Base-by-base conservation (phyloP, 2,797 vertebrate species). In the Chanos chanos region DNA sequence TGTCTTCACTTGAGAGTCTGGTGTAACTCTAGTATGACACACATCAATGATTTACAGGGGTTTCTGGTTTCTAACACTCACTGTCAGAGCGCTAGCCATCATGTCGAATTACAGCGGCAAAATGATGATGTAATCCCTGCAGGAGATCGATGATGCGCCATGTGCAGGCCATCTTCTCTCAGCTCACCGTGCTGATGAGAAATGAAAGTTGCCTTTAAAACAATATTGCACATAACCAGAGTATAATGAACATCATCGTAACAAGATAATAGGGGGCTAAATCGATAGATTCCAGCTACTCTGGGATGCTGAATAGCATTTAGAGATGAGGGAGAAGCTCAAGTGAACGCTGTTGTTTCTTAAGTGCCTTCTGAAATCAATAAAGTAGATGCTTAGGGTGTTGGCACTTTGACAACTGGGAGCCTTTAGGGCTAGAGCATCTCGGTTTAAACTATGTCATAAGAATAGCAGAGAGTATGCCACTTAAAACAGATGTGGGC, bases 41-140 rank as follows among this genome's bases (percentile, higher is more conserved):
- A 64, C 68, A 74, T 77, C 60, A 72, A 70, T 74, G 66, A 77
- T 72, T 69, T 61, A 77, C n/a, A 58, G 51, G 66, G 59, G 31
- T 72, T 66, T 71, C 68, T 67, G 66, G 63, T 74, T 72, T 74
- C 74, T 61, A 57, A 65, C 65, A 53, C 47, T 64, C 69, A 52
- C 63, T 75, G 62, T 61, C 71, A 69, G 52, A 67, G 53, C 25
- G 48, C 48, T 61, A 70, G 52, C 48, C 43, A 69, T 66, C 68
- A 71, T 3, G 28, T 59, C 44, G 25, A 55, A 62, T 68, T 73
- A 63, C 27, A 22, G 31, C 30, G 22, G 27, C 53, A 48, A 60
- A 68, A 52, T 41, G 44, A 39, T 73, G 61, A 73, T 53, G 69
- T 63, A 64, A 71, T 41, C 61, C 22, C 21, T 21, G 33, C 48